phyloP scores from a whole-genome alignment of 2,113 vertebrate species.

The Dinomys branickii region DNA sequence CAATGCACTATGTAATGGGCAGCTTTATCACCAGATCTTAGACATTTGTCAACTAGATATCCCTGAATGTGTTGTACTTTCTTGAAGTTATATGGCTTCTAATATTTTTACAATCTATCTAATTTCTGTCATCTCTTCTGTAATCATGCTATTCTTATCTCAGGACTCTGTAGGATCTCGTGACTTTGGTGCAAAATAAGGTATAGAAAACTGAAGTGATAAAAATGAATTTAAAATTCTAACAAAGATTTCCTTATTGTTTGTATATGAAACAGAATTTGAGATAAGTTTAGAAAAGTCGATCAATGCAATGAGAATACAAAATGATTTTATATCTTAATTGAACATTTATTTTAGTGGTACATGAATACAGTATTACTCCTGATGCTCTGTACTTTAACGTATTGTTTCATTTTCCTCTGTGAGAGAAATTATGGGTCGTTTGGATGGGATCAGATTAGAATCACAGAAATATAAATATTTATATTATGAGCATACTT shows the following conservation, averaged over 20 bases:
- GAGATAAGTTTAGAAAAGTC: not conserved
- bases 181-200: not conserved
- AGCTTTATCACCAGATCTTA: not conserved
- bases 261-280: constrained; percentile 3
- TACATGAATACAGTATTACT: constrained; percentile 15
- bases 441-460: constrained; percentile 51
- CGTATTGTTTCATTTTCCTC: constrained; percentile 53
- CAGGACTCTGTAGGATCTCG: not conserved
- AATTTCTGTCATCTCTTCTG: not conserved
- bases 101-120: not conserved
- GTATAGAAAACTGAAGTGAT: not conserved
- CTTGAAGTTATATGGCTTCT: not conserved
- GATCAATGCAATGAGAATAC: not conserved
- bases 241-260: not conserved
- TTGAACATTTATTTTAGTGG: constrained; percentile 2
- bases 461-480: constrained; percentile 39
- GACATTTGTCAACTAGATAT: not conserved
- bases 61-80: not conserved
- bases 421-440: constrained; percentile 3
- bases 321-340: not conserved
- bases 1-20: not conserved
- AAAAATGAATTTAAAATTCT: not conserved
- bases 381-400: constrained; percentile 26
- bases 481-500: constrained; percentile 32
- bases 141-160: not conserved